Base-by-base conservation (phyloP, 2,113 vertebrate genomes). In the Centropus bengalensis region DNA sequence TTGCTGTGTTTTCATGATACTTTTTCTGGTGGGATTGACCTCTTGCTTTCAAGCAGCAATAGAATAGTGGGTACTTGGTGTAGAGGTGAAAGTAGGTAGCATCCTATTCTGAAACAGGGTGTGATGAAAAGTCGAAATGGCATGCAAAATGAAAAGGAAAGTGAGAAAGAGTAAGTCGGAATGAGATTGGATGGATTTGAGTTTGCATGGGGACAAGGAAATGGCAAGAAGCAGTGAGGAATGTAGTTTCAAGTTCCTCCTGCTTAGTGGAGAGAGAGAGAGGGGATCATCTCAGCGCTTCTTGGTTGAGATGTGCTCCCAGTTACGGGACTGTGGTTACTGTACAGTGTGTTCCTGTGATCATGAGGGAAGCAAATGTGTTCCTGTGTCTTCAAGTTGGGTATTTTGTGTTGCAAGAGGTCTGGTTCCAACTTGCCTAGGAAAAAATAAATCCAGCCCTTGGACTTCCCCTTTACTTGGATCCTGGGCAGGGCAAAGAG, bases 241-340 rank as follows among this genome's bases (percentile, higher is more conserved):
- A 96, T 92, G 87, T 47, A 89, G 77, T 92, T 82, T 95, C 88
- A 93, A 81, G 88, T 96, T 95, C 88, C 64, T 38, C 14, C 4
- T 38, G 52, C 82, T 90, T 63, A 42, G 71, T 62, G 75, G 45
- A 69, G 94, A 74, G 55, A 63, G 52, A 54, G 58, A 47, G 58
- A 36, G 60, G 44, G 60, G 44, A 89, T 95, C 84, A 69, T 82
- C 79, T 83, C 59, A 12, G 90, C 86, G 76, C 86, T 88, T 59
- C 51, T 86, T 77, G 63, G 51, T 88, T 83, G 82, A 42, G 68
- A 88, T 93, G 86, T 91, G 68, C 79, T 81, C 71, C 7, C 42
- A 83, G 94, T 93, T 95, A 95, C 74, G 60, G 75, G 94, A 19
- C 88, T 86, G 75, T 86, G 82, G 68, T 88, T 93, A 96, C 95